Evolutionary conservation across 2,797 vertebrate genomes (phyloP), one percentile per base, ranked within the genome.

Genomic region (Mionectes olivaceus): DNA sequence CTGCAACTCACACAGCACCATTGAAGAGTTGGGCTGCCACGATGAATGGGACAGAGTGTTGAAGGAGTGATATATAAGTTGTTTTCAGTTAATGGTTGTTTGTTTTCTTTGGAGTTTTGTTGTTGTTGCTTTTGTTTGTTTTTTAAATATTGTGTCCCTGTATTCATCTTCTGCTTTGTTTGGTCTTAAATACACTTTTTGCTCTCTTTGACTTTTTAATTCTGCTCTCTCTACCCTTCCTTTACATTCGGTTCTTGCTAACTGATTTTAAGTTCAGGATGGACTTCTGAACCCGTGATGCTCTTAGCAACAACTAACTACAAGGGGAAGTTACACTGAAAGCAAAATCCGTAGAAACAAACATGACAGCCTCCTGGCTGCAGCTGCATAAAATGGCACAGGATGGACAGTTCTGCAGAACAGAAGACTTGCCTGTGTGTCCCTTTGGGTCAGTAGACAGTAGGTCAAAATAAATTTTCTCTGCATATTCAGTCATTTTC

Each of bases 21-120:
- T 35, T 61, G 55, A 46, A 76, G 33, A 64, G 32, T 6, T 25
- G 44, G 39, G 13, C 10, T 94, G 33, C 24, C 41, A 19, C 37
- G 55, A 19, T 0, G 1, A 68, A 12, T 4, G 2, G 22, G 5
- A 61, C 17, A 65, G 27, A 60, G 8, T 4, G n/a, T 8, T 61
- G 27, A 9, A 67, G 56, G 27, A 73, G 59, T 33, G 25, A 18
- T 28, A 25, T 5, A 35, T 7, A 1, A 23, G 46, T 44, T 39
- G 10, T 0, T 24, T 23, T 37, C 37, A 39, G 50, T 41, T 32
- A 15, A 16, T 30, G 7, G 30, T 14, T 37, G 9, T 1, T 37
- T 16, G 1, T 10, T 61, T 76, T 24, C 2, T n/a, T n/a, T 37
- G 9, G 1, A 1, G 11, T 13, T 8, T 23, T 47, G 13, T 46